phyloP scores from a whole-genome alignment of 2,113 vertebrate species.

The Addax nasomaculatus region DNA sequence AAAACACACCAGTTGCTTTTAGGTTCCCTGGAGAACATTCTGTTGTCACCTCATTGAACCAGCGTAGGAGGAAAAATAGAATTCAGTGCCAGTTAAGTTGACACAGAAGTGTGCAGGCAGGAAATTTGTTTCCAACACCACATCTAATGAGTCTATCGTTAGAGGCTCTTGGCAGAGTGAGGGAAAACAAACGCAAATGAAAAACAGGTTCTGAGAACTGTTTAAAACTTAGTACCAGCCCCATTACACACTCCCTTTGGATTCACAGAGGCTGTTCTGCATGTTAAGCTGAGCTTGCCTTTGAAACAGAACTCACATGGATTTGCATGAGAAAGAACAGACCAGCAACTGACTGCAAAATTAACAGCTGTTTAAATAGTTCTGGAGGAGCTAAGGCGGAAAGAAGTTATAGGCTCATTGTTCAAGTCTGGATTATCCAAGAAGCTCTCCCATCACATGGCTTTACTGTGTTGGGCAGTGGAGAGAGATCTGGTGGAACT shows the following conservation, averaged over 20 bases:
- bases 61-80: background rate
- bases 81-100: background rate
- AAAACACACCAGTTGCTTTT: background rate
- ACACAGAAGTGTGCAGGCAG: background rate
- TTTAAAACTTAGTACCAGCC: background rate
- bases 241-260: background rate
- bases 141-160: conserved; percentile 55
- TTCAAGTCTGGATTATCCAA: background rate
- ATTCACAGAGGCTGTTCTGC: background rate
- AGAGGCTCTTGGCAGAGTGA: conserved; percentile 30
- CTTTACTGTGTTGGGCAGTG: background rate
- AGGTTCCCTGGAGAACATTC: background rate
- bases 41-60: background rate
- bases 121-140: conserved; percentile 26
- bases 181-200: conserved; percentile 35
- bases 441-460: background rate
- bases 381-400: background rate
- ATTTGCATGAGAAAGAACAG: background rate
- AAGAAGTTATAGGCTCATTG: background rate
- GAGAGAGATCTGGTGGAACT: background rate
- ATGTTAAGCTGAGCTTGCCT: background rate
- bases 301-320: background rate
- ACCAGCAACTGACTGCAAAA: background rate
- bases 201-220: conserved; percentile 50
- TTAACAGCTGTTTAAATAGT: conserved; percentile 50